phyloP scores from a whole-genome alignment of 2,797 vertebrate genomes.

The Sebastes reedi region DNA sequence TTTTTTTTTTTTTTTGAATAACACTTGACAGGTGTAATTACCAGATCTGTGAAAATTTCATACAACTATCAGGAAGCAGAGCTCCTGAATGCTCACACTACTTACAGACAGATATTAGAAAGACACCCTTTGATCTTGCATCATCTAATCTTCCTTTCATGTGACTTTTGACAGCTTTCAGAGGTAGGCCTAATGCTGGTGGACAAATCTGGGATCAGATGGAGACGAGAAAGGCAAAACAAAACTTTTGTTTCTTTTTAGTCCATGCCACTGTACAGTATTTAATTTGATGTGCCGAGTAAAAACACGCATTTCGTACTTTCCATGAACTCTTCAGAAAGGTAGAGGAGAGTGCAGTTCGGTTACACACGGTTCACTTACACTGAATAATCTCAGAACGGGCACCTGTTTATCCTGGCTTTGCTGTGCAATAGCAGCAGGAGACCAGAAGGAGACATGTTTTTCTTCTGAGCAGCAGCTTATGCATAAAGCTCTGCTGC shows the following conservation, averaged over 20 bases:
- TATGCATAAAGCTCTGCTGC: slow-evolving; percentile 66
- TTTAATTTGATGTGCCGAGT: slow-evolving; percentile 32
- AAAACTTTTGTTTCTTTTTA: slow-evolving; percentile 33
- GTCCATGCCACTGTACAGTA: not conserved
- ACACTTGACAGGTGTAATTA: slow-evolving; percentile 64
- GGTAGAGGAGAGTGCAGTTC: slow-evolving; percentile 28
- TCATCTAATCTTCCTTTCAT: slow-evolving; percentile 52
- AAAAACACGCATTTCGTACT: slow-evolving; percentile 38
- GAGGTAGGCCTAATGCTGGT: slow-evolving; percentile 28
- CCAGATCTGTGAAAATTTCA: slow-evolving; percentile 45
- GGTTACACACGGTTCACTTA: slow-evolving; percentile 38
- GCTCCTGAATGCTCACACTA: slow-evolving; percentile 35
- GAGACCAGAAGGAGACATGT: slow-evolving; percentile 55
- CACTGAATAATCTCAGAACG: slow-evolving; percentile 67
- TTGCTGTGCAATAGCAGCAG: slow-evolving; percentile 61
- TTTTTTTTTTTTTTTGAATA: slow-evolving; percentile 46
- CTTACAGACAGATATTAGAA: slow-evolving; percentile 54
- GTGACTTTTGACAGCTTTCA: slow-evolving; percentile 62
- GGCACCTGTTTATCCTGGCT: slow-evolving; percentile 72
- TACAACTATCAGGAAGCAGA: slow-evolving; percentile 18
- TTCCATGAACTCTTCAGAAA: slow-evolving; percentile 40
- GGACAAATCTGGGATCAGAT: slow-evolving; percentile 60
- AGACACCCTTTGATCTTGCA: slow-evolving; percentile 63
- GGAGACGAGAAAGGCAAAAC: slow-evolving; percentile 38
- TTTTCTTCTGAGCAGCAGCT: slow-evolving; percentile 60